phyloP scores from a whole-genome alignment of 92 coral and sea anemone genomes.

The Hydrozoanthus gracilis region DNA sequence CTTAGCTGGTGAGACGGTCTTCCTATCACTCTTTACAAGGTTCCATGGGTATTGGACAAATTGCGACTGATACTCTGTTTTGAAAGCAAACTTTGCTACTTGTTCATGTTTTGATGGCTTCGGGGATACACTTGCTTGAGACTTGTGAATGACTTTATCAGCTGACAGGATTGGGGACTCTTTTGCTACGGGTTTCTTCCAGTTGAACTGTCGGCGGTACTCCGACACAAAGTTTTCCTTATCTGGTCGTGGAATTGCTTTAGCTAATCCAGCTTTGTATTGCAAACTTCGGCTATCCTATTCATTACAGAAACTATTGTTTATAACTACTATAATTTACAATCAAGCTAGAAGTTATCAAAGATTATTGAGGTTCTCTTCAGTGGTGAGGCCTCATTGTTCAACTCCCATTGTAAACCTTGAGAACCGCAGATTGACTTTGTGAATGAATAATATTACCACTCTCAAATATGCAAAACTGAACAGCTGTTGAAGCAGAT shows the following conservation, averaged over 20 bases:
- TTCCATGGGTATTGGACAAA: constrained; percentile 58
- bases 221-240: constrained; percentile 64
- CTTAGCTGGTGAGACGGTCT: not conserved
- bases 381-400: too few species aligned
- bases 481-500: too few species aligned
- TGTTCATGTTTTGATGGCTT: constrained; percentile 1
- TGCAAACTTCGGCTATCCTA: constrained; percentile 63
- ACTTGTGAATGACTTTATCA: constrained; percentile 53
- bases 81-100: constrained; percentile 55
- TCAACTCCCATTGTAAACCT: too few species aligned
- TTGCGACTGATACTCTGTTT: constrained; percentile 73
- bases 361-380: too few species aligned
- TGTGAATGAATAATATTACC: too few species aligned
- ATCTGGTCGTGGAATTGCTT: constrained; percentile 48
- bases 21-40: not conserved
- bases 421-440: too few species aligned
- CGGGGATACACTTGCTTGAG: constrained; percentile 62
- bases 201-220: constrained; percentile 69
- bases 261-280: constrained; percentile 72
- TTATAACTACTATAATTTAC: too few species aligned
- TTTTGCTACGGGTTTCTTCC: constrained; percentile 60
- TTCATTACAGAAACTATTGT: too few species aligned
- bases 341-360: too few species aligned
- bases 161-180: constrained; percentile 76
- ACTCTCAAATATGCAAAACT: too few species aligned